Base-by-base conservation (phyloP, 2,797 vertebrate species). In the Remorina albescens region DNA sequence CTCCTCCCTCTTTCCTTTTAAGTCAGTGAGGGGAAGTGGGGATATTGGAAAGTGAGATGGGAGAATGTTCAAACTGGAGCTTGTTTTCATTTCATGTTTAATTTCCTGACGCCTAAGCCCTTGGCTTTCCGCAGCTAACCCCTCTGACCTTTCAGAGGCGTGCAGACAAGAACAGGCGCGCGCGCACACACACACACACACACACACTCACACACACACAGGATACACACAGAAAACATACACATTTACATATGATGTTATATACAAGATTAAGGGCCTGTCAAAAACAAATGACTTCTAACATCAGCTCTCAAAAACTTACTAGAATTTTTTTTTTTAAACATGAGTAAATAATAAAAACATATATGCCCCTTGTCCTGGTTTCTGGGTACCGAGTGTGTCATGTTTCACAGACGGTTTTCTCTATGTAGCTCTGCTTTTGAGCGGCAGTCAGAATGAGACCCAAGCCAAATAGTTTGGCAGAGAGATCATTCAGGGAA, bases 71-170 rank as follows among this genome's bases (percentile, higher is more conserved):
- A 96, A 96, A 94, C 94, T 94, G 94, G 78, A 91, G 94, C 93
- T 95, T 98, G 96, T 98, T 98, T 98, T 97, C 96, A 98, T 98
- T 98, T 97, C 95, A 96, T 97, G 96, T 98, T 98, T 98, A 97
- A 98, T 98, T 98, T 98, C 97, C 97, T 98, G 97, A 95, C 95
- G 95, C 95, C 96, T 96, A 96, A 97, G 96, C 95, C 95, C 95
- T 94, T 90, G 94, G 94, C 95, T 97, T 96, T 96, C 96, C 92
- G 90, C 93, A 91, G 94, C 94, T 95, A 94, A 95, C 94, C 95
- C 83, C 88, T 63, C 54, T 90, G 89, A 94, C 92, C 93, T 91
- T 89, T 87, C 19, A 54, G 85, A 91, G 91, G 86, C 90, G 80
- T 88, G 83, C 90, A 88, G 91, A 90, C 87, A 36, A 90, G 82